Evolutionary conservation across 2,888 invertebrate species (phyloP), one percentile per base, ranked within the genome.

Genomic region (Blera fallax): DNA sequence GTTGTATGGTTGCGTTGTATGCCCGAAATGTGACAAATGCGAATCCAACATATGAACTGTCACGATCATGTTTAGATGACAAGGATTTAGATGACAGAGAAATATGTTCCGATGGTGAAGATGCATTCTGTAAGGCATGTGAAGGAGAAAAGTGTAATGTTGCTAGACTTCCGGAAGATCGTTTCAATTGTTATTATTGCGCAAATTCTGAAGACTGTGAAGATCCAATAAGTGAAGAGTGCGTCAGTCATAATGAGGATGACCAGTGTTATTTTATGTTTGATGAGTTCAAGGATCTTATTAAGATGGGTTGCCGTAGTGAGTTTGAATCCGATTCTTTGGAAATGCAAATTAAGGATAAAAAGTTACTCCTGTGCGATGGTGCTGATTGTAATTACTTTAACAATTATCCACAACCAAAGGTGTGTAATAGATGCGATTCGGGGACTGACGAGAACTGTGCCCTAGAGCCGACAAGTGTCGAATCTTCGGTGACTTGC

Each of bases 211-310:
- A 16, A 0, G 81, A 73, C 1, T 89, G 89, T 7, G 87, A 84
- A 48, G 84, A 87, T 37, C 78, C 62, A 32, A 27, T 1, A 2
- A 52, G 11, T 1, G 5, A 70, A 6, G 10, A 43, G 2, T 84
- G 79, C 34, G 50, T 40, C 8, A 16, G 27, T 3, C 76, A 77
- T 3, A 70, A 76, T 3, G 58, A 69, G 10, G 67, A 45, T 2
- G 87, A 87, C n/a, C 82, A 88, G 24, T 89, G 89, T 62, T 88
- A 83, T 52, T 87, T 87, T 32, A 81, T 81, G 4, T 88, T 88
- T 14, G 87, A 87, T 40, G 58, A 18, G 0, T 6, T 8, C 0
- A 65, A 11, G 7, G 64, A 87, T 6, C 3, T 88, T 0, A 18
- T 87, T 0, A 21, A 76, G n/a, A 60, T 88, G 87, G 89, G 89